Conservation (phyloP, 1,140 invertebrate genomes). For the Rhynchophorus ferrugineus region DNA sequence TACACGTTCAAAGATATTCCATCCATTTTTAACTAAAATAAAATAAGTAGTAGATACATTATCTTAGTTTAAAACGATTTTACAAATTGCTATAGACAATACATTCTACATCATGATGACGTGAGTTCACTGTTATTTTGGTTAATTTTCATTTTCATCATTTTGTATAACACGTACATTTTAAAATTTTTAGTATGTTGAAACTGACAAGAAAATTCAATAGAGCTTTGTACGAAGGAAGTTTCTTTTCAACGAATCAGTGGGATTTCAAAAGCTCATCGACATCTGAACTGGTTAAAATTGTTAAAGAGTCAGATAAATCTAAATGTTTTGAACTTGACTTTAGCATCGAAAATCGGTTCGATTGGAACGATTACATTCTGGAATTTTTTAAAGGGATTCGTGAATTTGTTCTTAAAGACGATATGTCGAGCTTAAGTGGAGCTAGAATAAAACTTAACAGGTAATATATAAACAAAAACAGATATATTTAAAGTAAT, state of each 20-base stretch:
- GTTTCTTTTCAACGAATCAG: constrained; percentile 81
- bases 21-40: no score
- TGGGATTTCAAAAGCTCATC: constrained; percentile 79
- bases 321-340: constrained; percentile 53
- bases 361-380: constrained; percentile 63
- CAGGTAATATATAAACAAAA: no score
- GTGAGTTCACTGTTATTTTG: no score
- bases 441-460: constrained; percentile 58
- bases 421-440: constrained; percentile 56
- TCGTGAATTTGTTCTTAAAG: constrained; percentile 70
- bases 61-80: no score
- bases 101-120: no score
- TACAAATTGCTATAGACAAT: no score
- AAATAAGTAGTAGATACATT: no score
- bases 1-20: no score
- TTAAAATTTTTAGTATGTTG: constrained; percentile 70
- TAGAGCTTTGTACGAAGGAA: constrained; percentile 48
- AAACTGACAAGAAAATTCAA: constrained; percentile 74
- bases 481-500: no score
- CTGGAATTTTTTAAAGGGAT: constrained; percentile 71
- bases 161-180: no score
- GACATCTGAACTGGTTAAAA: constrained; percentile 55
- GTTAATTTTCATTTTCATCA: no score
- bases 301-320: constrained; percentile 53
- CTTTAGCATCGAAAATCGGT: constrained; percentile 39